Base-by-base conservation (phyloP, 2,888 invertebrate species). In the Lasioglossum pauxillum region DNA sequence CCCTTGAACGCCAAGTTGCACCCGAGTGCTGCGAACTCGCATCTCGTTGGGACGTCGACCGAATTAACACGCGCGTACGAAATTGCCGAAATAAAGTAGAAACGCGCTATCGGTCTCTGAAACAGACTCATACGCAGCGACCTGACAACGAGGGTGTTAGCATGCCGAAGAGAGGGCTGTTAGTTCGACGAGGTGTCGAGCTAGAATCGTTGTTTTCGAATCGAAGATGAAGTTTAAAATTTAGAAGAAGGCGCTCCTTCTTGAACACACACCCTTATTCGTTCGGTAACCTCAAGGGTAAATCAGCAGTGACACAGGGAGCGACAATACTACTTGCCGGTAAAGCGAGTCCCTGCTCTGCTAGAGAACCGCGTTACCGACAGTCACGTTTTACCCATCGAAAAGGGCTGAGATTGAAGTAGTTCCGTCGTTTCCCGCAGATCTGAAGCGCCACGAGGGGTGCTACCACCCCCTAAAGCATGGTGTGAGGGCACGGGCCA, bases 341-440 rank as follows among this genome's bases (percentile, higher is more conserved):
- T 89, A 90, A 78, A 67, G 38, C 12, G 10, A 72, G 41, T 60
- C 60, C n/a, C 35, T 64, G 16, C 31, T 19, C 49, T n/a, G 27
- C n/a, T 60, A n/a, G 19, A 38, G n/a, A 31, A 31, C 85, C 85
- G 57, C 27, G 16, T 87, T 90, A 83, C 78, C 90, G 85, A 84
- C 88, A 31, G 35, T 19, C 8, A 12, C 19, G 41, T 19, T 1
- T 19, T 86, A 91, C 57, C 91, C 44, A 80, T 46, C n/a, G 83
- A 73, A 72, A 57, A 23, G 23, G 12, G 5, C 14, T 23, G 4
- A 41, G 19, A 16, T 67, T 19, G 31, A 31, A 2, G 60, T 84
- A 76, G 79, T 79, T 84, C 82, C 35, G 23, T 4, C 16, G 31
- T 57, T 53, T 4, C 44, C 41, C 53, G 44, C 41, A 1, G 46